These are phyloP conservation scores for Aphodius granarius DNA, from an alignment of 2,888 invertebrate genomes.

Conservation along the genomic window DNA sequence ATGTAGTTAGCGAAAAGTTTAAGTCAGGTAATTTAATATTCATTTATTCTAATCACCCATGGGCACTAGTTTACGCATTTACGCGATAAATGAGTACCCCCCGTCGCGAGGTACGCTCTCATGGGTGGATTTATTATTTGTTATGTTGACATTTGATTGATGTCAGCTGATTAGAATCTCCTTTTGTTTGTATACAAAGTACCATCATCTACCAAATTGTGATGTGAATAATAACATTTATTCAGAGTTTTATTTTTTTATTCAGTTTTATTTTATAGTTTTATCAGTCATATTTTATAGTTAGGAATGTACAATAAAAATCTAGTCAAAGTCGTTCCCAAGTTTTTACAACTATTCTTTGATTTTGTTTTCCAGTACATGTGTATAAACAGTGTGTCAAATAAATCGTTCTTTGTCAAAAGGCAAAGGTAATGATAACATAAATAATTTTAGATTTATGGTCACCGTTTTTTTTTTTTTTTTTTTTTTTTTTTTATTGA, in stretches of 20 bases:
- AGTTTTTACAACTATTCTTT: no score
- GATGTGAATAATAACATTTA: not conserved
- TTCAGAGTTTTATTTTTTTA: not conserved
- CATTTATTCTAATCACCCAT: not conserved
- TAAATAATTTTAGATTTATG: not conserved
- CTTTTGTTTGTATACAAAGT: constrained; percentile 28
- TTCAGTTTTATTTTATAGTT: no score
- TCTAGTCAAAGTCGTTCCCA: no score
- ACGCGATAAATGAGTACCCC: not conserved
- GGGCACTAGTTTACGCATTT: not conserved
- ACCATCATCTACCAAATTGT: no score
- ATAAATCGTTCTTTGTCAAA: not conserved
- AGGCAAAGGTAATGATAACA: not conserved
- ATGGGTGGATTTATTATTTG: constrained; percentile 23
- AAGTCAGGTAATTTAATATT: constrained; percentile 70
- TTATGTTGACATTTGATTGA: constrained; percentile 44
- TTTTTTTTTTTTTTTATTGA: not conserved
- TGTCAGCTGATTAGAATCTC: constrained; percentile 45
- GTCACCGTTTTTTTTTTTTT: not conserved
- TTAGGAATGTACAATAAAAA: no score
- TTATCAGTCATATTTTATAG: no score
- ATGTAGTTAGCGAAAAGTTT: constrained; percentile 78
- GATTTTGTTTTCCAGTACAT: not conserved
- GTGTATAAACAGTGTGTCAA: not conserved
- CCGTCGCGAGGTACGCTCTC: not conserved